Evolutionary conservation across 2,888 invertebrate genomes (phyloP), one percentile per base, ranked within the genome.

Genomic region (Margaritifera margaritifera): DNA sequence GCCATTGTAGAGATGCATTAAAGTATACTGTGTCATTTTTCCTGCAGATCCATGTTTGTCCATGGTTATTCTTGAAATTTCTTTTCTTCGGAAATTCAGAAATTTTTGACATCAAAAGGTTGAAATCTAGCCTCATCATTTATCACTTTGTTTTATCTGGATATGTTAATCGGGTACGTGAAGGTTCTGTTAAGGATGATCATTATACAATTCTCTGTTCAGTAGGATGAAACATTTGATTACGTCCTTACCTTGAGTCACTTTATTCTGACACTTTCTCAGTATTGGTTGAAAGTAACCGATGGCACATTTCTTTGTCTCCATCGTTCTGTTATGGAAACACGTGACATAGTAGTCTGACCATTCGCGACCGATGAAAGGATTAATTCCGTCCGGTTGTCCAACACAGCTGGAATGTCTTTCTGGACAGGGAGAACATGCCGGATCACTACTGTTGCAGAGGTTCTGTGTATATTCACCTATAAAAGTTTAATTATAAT

Each of bases 221-320:
- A 27, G 27, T 6, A 27, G 4, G 27, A 6, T 27, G 27, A 27
- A 6, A 27, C 27, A 31, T 31, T 8, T 31, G 31, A 31, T 31
- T 6, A 15, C 8, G 8, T 8, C 19, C 56, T 22, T 58, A 78
- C 79, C 69, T 67, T 76, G 72, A 27, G 74, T 71, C 5, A 78
- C 72, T 27, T 56, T 60, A 50, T 55, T 8, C 31, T 31, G 31
- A 53, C 74, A 74, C 27, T 52, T 24, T 15, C 65, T 64, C 2
- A 62, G 57, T 19, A 53, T 22, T 15, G 74, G 71, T 58, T 71
- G 66, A 53, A 71, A 74, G 61, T 73, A 62, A 24, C 74, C 66
- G 64, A 61, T 4, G 62, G 60, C 60, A 57, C 74, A 74, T 42
- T 69, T 74, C 15, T 31, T 31, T 8, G 31, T 31, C 31, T 31